Conservation (phyloP, 2,797 vertebrate species). For the Lepilemur septentrionalis region DNA sequence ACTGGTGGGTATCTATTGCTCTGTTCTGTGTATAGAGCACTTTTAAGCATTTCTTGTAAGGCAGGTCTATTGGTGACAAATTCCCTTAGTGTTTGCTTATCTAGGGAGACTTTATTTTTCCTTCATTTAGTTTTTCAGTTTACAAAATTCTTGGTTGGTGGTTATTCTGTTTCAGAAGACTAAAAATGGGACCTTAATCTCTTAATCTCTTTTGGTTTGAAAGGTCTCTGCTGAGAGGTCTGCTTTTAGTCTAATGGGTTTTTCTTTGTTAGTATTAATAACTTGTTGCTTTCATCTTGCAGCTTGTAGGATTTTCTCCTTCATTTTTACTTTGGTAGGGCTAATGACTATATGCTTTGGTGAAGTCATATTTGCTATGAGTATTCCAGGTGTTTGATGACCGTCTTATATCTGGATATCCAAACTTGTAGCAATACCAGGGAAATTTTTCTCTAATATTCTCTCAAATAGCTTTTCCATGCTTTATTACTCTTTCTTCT, state of each 20-base stretch:
- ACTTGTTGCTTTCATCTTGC: not conserved
- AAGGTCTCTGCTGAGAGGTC: not conserved
- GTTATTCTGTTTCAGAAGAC: not conserved
- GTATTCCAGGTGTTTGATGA: not conserved
- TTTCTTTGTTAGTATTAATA: not conserved
- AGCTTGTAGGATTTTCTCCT: not conserved
- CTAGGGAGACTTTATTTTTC: not conserved
- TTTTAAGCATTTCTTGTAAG: not conserved
- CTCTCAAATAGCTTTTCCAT: not conserved
- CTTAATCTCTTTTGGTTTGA: not conserved
- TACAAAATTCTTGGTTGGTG: not conserved
- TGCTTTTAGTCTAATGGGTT: not conserved
- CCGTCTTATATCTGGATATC: not conserved
- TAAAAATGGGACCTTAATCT: not conserved
- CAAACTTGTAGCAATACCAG: not conserved
- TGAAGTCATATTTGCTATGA: not conserved
- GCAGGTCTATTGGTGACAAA: not conserved
- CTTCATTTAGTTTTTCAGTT: not conserved
- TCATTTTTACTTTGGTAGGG: not conserved
- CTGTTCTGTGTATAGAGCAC: not conserved
- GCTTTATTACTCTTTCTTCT: not conserved
- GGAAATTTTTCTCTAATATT: not conserved
- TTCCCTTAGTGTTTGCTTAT: not conserved
- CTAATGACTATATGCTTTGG: not conserved
- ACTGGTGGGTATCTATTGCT: not conserved